phyloP scores from a whole-genome alignment of 2,888 invertebrate species.

The Altica lythri region DNA sequence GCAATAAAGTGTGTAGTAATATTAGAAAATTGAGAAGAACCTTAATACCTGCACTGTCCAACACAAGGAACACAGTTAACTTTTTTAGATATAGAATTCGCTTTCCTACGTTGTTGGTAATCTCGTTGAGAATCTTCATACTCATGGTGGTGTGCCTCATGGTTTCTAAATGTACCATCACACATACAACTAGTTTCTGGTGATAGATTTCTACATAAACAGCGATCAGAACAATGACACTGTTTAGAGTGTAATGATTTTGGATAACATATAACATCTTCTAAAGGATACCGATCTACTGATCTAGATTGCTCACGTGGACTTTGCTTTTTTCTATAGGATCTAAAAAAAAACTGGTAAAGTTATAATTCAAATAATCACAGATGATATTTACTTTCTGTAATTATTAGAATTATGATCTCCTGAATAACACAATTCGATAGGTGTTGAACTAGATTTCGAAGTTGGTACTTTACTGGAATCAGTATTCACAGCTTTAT shows the following conservation, averaged over 20 bases:
- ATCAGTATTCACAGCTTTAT: conserved; percentile 15
- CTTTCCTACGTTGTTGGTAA: neutral
- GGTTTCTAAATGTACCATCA: neutral
- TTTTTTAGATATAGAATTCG: neutral
- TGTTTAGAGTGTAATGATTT: neutral
- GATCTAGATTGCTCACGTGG: neutral
- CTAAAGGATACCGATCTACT: neutral
- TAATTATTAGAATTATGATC: too few relatives aligned
- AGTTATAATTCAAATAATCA: too few relatives aligned
- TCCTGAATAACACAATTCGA: conserved; percentile 7
- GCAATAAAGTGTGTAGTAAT: too few relatives aligned
- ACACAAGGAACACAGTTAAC: conserved; percentile 9
- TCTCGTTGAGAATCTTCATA: neutral
- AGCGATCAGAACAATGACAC: too few relatives aligned
- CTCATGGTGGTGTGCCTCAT: neutral
- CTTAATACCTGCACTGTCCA: conserved; percentile 14
- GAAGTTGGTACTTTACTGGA: conserved; percentile 11
- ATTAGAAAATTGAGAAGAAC: neutral
- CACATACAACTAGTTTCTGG: neutral
- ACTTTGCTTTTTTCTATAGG: too few relatives aligned
- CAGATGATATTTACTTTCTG: neutral
- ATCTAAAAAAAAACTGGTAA: too few relatives aligned
- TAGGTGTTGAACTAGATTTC: neutral
- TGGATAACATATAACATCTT: neutral
- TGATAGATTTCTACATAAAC: neutral